Evolutionary conservation across 2,888 invertebrate species (phyloP).

Genomic region (Cremastinae sp.): DNA sequence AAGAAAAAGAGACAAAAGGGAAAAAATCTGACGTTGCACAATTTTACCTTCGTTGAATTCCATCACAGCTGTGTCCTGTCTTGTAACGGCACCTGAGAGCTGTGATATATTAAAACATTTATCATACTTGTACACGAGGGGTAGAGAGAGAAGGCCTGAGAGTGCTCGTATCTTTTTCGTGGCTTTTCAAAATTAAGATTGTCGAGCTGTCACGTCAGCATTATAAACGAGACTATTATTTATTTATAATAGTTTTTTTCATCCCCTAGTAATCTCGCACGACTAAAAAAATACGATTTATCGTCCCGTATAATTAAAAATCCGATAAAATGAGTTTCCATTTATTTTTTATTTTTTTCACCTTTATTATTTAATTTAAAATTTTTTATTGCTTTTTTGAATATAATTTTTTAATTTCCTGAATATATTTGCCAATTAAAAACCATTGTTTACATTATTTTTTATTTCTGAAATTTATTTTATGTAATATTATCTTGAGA

Average conservation of each 20-base stretch:
- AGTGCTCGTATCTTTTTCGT: neutral
- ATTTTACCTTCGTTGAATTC: neutral
- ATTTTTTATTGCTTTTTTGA: too few relatives aligned
- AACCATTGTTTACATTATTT: too few relatives aligned
- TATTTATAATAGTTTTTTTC: constrained; percentile 1
- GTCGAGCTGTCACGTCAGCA: constrained; percentile 11
- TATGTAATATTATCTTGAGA: neutral
- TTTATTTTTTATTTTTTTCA: neutral
- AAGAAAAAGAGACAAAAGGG: too few relatives aligned
- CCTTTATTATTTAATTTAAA: too few relatives aligned
- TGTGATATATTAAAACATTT: constrained; percentile 12
- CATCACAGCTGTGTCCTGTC: constrained; percentile 14
- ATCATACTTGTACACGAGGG: constrained; percentile 15
- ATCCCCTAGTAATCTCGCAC: neutral
- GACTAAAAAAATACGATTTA: neutral
- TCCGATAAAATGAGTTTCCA: neutral
- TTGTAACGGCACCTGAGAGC: neutral
- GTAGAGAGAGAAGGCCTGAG: too few relatives aligned
- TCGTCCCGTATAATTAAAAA: neutral
- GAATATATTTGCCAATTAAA: too few relatives aligned
- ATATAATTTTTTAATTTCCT: too few relatives aligned
- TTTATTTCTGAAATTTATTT: too few relatives aligned
- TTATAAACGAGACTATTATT: constrained; percentile 19
- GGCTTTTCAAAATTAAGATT: constrained; percentile 15
- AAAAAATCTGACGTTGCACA: neutral